Base-by-base conservation (phyloP, 2,888 invertebrate genomes). In the Lasiommata megera region DNA sequence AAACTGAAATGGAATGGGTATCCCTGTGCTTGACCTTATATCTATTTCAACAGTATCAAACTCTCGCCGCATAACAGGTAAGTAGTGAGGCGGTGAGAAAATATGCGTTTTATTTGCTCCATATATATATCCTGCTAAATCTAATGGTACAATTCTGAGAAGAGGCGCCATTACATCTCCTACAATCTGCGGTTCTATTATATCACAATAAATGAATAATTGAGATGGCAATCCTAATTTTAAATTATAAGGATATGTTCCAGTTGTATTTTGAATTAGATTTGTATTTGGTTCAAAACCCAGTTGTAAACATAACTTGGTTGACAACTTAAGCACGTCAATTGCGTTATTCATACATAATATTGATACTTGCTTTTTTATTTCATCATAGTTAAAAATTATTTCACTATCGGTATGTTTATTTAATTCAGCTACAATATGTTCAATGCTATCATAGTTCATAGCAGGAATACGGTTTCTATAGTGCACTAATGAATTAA, bases 1-100 rank as follows among this genome's bases (percentile, higher is more conserved):
- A 56, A 70, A 70, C 54, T 72, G 67, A 51, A 70, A 71, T 69
- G 67, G 67, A 59, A 71, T 54, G 36, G 56, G 63, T 60, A 62
- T 51, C 6, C 71, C 70, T 8, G 67, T 70, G 56, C 60, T 67
- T 23, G 69, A n/a, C n/a, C n/a, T n/a, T n/a, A n/a, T n/a, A n/a
- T n/a, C n/a, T n/a, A n/a, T n/a, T n/a, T n/a, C n/a, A 51, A 70
- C 60, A 0, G 65, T 66, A 61, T 72, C 71, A 62, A 72, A 72
- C 36, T 70, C 71, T 58, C 70, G 63, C 6, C 69, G 69, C 68
- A 70, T 66, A 7, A 71, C 67, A 5, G 66, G 58, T 52, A 72
- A 23, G 34, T 72, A 72, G 47, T 70, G 70, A 7, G 64, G 57
- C n/a, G 62, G 68, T 36, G 66, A 62, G 53, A 36, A 36, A n/a